Percentiles rank a stretch among this genome's conserved stretches.
phyloP scores from a whole-genome alignment of 2,113 vertebrate genomes.

The Trachemys scripta region DNA sequence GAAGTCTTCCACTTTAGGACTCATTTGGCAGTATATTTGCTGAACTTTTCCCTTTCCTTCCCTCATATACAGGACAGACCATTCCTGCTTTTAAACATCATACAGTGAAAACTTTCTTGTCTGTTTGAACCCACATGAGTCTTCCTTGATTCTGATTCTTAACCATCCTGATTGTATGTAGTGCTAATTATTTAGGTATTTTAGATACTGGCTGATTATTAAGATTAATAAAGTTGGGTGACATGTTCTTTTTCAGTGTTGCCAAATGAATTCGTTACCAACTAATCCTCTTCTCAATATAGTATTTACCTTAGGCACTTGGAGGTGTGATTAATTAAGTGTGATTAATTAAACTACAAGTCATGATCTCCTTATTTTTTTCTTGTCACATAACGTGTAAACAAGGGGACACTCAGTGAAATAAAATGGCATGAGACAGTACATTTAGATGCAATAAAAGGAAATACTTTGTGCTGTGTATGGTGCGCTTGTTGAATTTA shows the following conservation, averaged over 20 bases:
- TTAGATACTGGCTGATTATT: background rate
- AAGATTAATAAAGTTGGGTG: background rate
- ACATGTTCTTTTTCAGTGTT: background rate
- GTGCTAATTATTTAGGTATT: background rate
- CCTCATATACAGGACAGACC: background rate
- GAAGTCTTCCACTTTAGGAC: background rate
- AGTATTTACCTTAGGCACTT: background rate
- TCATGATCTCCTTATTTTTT: slow-evolving; percentile 15
- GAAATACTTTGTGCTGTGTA: background rate
- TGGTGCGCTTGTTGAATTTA: background rate
- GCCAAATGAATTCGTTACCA: background rate
- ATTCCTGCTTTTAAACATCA: background rate
- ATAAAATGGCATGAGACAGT: background rate
- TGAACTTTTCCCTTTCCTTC: background rate
- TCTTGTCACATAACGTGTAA: slow-evolving; percentile 26
- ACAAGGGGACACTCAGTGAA: background rate
- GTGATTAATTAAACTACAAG: slow-evolving; percentile 54
- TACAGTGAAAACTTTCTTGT: background rate
- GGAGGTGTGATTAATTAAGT: slow-evolving; percentile 45
- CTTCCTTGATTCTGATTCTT: background rate
- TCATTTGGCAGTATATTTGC: background rate
- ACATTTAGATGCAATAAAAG: slow-evolving; percentile 37
- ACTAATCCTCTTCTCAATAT: slow-evolving; percentile 13
- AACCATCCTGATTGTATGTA: background rate
- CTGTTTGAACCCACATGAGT: background rate